Evolutionary conservation across 2,888 invertebrate species (phyloP).

Genomic region (Euplexia lucipara): DNA sequence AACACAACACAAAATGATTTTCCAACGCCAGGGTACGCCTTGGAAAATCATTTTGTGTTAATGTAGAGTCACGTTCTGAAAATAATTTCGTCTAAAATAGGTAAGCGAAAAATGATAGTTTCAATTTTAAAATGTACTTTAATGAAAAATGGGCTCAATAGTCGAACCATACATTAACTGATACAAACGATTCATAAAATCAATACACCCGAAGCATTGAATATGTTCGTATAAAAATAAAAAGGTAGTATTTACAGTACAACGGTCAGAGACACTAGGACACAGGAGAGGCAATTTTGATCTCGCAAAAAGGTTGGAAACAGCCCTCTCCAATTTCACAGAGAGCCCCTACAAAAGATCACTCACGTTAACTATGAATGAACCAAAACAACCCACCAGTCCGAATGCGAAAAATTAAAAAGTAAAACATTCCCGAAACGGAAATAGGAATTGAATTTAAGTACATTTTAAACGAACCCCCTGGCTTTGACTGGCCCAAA

Average conservation of each 20-base stretch:
- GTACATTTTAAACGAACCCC: constrained; percentile 89
- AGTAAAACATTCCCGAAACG: constrained; percentile 84
- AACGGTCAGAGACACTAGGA: constrained; percentile 71
- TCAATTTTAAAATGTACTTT: neutral
- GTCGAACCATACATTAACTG: neutral
- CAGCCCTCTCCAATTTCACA: constrained; percentile 87
- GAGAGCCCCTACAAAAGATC: constrained; percentile 89
- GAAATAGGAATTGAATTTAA: constrained; percentile 90
- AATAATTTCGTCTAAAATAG: neutral
- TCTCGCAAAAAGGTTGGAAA: constrained; percentile 86
- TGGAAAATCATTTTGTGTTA: neutral
- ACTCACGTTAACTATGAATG: constrained; percentile 90
- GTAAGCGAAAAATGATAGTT: neutral
- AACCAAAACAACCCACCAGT: constrained; percentile 84
- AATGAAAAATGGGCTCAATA: neutral
- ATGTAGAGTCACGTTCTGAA: neutral
- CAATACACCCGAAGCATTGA: constrained; percentile 16
- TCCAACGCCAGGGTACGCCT: too few species aligned
- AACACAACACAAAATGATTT: too few species aligned
- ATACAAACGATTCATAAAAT: neutral
- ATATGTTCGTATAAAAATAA: constrained; percentile 32
- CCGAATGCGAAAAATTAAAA: constrained; percentile 86
- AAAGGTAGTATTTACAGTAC: constrained; percentile 57
- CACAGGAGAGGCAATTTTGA: constrained; percentile 82
- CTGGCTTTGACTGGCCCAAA: constrained; percentile 87